These are phyloP conservation scores for Melinopterus prodromus DNA, from an alignment of 2,888 invertebrate species.

Conservation along the genomic window DNA sequence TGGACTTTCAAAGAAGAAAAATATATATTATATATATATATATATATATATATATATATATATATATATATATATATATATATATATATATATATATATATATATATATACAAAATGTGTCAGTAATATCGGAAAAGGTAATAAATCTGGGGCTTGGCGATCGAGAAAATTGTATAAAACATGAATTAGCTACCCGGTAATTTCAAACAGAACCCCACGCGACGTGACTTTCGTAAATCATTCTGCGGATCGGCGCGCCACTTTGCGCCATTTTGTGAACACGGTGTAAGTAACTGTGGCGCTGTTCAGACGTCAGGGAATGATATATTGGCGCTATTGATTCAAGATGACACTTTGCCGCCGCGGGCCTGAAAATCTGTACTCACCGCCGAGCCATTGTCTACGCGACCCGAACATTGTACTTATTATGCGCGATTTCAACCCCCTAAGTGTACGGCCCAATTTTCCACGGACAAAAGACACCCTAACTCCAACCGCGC, in stretches of 20 bases:
- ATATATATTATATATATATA: no score
- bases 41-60: no score
- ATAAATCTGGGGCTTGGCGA: conserved; percentile 27
- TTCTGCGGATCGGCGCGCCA: conserved; percentile 33
- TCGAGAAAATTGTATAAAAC: conserved; percentile 22
- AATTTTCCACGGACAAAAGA: not conserved
- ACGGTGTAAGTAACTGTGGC: conserved; percentile 30
- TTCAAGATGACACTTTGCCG: conserved; percentile 39
- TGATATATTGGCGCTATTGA: conserved; percentile 43
- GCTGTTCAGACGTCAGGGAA: conserved; percentile 38
- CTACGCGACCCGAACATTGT: not conserved
- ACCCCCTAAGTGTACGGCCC: not conserved
- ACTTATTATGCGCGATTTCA: conserved; percentile 4
- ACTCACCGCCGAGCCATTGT: not conserved
- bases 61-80: no score
- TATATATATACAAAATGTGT: no score
- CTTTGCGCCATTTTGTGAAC: conserved; percentile 33
- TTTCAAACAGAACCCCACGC: conserved; percentile 19
- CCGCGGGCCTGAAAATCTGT: not conserved
- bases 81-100: no score
- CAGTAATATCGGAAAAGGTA: not conserved
- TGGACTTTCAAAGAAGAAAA: no score
- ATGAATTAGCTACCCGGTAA: conserved; percentile 28
- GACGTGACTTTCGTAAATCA: conserved; percentile 36
- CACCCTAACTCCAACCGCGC: not conserved